phyloP scores from a whole-genome alignment of 2,113 vertebrate genomes.

The Sander vitreus region DNA sequence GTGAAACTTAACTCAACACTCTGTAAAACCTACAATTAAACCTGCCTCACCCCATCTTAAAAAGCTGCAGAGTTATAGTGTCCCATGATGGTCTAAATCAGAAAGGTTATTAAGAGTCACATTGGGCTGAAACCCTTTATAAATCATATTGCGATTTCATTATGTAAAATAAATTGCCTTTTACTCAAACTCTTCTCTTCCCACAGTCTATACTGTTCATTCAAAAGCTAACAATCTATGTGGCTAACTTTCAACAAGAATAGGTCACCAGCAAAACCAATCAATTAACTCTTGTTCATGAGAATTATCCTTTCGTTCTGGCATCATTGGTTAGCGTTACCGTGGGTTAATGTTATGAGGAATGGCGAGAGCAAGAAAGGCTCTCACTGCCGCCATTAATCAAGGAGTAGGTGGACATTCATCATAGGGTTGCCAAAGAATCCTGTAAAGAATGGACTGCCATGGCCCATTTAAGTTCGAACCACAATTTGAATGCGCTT shows the following conservation, averaged over 20 bases:
- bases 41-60: conserved; percentile 17
- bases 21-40: conserved; percentile 72
- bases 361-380: conserved; percentile 56
- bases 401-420: conserved; percentile 66
- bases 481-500: conserved; percentile 53
- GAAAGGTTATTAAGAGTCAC: conserved; percentile 10
- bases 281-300: conserved; percentile 29
- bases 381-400: conserved; percentile 67
- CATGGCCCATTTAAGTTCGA: conserved; percentile 65
- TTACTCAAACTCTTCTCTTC: conserved; percentile 12
- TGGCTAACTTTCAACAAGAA: conserved; percentile 29
- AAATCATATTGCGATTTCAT: not conserved
- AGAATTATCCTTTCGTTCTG: conserved; percentile 44
- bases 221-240: not conserved
- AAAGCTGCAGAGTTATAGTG: not conserved
- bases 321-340: conserved; percentile 37
- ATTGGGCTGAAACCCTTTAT: not conserved
- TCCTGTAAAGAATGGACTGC: conserved; percentile 64
- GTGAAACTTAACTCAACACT: conserved; percentile 66
- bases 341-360: conserved; percentile 59
- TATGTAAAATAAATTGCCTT: too few species aligned
- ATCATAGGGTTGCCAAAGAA: conserved; percentile 66
- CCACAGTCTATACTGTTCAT: conserved; percentile 21
- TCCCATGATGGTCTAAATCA: conserved; percentile 19
- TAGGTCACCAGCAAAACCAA: conserved; percentile 41